Evolutionary conservation across 2,888 invertebrate species (phyloP), one percentile per base, ranked within the genome.

Genomic region (Hydrotaea cyrtoneurina): DNA sequence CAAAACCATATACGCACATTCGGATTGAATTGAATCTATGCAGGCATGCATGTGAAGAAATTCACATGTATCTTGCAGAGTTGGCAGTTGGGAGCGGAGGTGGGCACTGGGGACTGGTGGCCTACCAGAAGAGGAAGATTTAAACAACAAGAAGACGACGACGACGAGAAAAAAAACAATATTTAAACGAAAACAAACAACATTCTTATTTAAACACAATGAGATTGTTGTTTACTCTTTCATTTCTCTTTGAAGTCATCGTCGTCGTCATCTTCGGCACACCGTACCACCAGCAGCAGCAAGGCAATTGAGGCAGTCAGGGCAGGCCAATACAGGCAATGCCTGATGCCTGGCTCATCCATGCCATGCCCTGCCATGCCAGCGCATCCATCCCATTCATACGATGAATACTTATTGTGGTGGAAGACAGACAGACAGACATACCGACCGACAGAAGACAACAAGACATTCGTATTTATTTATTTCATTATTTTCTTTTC

Each of bases 121-220:
- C 36, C 36, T 26, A 62, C 66, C 31, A 31, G 39, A 66, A 43
- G 23, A 43, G 23, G 69, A 46, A 69, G 69, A 66, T 66, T 66
- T 43, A 36, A 21, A 39, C 39, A 17, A 13, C 66, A 39, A 31
- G 17, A 64, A 62, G 15, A 17, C 17, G 15, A 19, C 10, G 15
- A 17, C 2, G 2, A 57, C 21, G 21, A 57, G 10, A 57, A 21
- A 59, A 69, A 57, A 69, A 69, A 13, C 17, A 64, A 66, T 71
- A 11, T 62, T 72, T 78, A 72, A 78, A 64, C 73, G 73, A 73
- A 72, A 78, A 73, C 73, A 78, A 73, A 77, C 66, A 39, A 39
- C 26, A 39, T 72, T 69, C 77, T 83, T 81, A 84, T 78, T 84
- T 81, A 78, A 84, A 81, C 71, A 84, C 75, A 75, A 80, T 78